Evolutionary conservation across 2,797 vertebrate genomes (phyloP).

Genomic region (Enoplosus armatus): DNA sequence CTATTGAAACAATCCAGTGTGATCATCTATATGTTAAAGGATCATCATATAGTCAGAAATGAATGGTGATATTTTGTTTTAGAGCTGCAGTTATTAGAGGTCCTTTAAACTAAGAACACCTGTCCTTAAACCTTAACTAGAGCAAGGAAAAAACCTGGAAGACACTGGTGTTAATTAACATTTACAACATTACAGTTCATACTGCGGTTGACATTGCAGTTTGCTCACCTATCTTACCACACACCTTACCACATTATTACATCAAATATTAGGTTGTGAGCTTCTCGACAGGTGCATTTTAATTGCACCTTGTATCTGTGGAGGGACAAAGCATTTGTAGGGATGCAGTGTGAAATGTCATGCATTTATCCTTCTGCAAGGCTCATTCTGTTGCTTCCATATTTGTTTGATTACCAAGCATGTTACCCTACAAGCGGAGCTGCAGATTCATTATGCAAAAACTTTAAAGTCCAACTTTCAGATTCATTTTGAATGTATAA

Average conservation of each 20-base stretch:
- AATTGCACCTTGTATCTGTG: slow-evolving; percentile 8
- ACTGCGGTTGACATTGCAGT: neutral
- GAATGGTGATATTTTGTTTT: neutral
- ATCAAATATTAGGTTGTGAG: neutral
- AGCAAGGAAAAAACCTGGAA: neutral
- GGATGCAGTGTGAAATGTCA: slow-evolving; percentile 10
- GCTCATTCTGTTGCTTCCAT: neutral
- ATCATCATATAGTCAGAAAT: neutral
- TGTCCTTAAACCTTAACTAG: slow-evolving; percentile 10
- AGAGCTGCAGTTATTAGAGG: neutral
- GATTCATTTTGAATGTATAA: slow-evolving; percentile 4
- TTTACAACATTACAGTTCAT: neutral
- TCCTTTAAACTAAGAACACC: slow-evolving; percentile 3
- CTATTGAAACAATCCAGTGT: neutral
- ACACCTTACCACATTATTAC: neutral
- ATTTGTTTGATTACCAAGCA: neutral
- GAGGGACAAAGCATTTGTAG: neutral
- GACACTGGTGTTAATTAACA: neutral
- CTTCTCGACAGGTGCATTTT: slow-evolving; percentile 21
- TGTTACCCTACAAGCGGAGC: neutral
- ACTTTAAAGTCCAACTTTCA: neutral
- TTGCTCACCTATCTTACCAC: neutral
- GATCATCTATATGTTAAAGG: neutral
- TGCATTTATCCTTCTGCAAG: slow-evolving; percentile 1
- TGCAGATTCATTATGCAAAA: slow-evolving; percentile 5